These are phyloP conservation scores for Hemaris fuciformis DNA, from an alignment of 2,888 invertebrate species.

Conservation along the genomic window DNA sequence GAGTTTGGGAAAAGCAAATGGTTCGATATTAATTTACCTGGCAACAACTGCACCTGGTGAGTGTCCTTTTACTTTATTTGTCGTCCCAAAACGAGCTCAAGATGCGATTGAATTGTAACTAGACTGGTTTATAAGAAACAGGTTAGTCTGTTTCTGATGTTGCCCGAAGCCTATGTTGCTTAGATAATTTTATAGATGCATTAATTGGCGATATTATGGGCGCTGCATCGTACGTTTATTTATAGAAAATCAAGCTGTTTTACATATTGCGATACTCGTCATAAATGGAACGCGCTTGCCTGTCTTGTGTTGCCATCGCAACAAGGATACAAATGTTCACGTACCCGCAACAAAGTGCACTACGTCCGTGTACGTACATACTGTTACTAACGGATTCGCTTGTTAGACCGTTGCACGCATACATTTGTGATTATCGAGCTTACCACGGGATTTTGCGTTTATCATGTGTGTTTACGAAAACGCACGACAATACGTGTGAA, in stretches of 20 bases:
- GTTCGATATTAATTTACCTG: constrained; percentile 42
- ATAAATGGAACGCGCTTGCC: background rate
- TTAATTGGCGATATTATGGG: background rate
- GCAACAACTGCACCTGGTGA: constrained; percentile 45
- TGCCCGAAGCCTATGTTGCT: background rate
- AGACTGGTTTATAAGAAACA: constrained; percentile 56
- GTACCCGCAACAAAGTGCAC: background rate
- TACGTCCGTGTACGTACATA: background rate
- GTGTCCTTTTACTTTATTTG: constrained; percentile 43
- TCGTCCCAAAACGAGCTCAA: constrained; percentile 38
- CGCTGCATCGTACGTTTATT: background rate
- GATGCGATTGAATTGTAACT: constrained; percentile 51
- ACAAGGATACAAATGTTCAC: background rate
- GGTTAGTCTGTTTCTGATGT: constrained; percentile 31
- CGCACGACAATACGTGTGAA: background rate
- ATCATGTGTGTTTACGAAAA: background rate
- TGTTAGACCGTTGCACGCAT: background rate
- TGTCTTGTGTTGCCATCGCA: background rate
- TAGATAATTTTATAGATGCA: background rate
- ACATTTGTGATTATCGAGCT: background rate
- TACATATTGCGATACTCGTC: background rate
- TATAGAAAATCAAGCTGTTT: background rate
- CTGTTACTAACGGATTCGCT: background rate
- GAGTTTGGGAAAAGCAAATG: constrained; percentile 9
- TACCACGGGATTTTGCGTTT: background rate